Evolutionary conservation across 2,113 vertebrate species (phyloP).

Genomic region (Sorex araneus): DNA sequence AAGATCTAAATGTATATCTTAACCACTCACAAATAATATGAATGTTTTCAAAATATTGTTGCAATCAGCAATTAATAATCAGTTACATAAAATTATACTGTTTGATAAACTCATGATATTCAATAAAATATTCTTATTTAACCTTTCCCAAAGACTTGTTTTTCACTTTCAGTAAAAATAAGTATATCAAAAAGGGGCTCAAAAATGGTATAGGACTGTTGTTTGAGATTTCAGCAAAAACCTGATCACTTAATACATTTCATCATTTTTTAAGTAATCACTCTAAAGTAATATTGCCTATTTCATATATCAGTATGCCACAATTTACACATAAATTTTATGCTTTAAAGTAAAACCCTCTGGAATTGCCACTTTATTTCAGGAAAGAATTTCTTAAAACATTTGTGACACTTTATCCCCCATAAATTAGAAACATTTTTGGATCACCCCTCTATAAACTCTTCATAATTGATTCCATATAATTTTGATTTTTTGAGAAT

Average conservation of each 20-base stretch:
- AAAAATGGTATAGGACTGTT: neutral
- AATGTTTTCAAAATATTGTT: neutral
- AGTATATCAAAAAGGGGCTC: neutral
- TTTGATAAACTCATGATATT: neutral
- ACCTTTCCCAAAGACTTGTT: neutral
- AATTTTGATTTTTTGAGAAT: neutral
- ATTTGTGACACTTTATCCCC: neutral
- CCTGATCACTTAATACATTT: neutral
- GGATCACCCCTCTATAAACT: neutral
- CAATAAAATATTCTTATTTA: neutral
- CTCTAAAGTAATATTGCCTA: neutral
- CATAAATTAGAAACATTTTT: neutral
- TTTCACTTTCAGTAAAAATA: neutral
- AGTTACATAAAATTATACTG: neutral
- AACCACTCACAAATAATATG: neutral
- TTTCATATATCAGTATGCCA: neutral
- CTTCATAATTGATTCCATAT: neutral
- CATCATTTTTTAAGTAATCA: constrained; percentile 21
- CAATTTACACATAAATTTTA: neutral
- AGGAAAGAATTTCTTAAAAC: neutral
- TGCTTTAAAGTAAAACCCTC: constrained; percentile 43
- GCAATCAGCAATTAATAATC: neutral
- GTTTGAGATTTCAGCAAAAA: neutral
- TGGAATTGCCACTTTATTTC: constrained; percentile 4
- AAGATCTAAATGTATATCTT: neutral